A percentile compares a stretch with the other conserved stretches of the same genome.
Evolutionary conservation across 2,797 vertebrate species (phyloP).

Genomic region (Chelon auratus): DNA sequence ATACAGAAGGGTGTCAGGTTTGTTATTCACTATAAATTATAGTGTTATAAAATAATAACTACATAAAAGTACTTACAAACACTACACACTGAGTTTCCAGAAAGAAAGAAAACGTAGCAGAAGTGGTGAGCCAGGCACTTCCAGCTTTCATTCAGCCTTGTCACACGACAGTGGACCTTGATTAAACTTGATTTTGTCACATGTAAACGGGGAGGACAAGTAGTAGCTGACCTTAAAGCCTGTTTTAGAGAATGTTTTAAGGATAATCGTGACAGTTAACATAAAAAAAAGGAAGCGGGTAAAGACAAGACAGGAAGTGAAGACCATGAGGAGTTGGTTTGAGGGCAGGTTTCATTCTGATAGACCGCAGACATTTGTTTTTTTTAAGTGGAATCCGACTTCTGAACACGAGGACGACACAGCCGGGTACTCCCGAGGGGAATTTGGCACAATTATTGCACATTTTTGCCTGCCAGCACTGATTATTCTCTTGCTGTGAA

Average conservation of each 20-base stretch:
- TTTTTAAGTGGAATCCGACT: slow-evolving; percentile 2
- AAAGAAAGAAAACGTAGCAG: not conserved
- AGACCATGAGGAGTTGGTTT: not conserved
- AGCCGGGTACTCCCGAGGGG: not conserved
- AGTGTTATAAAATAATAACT: too few species aligned
- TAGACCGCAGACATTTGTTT: not conserved
- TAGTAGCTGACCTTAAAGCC: too few species aligned
- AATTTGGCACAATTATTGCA: not conserved
- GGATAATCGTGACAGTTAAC: not conserved
- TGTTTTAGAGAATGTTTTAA: too few species aligned
- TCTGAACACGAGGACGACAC: not conserved
- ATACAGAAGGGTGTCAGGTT: slow-evolving; percentile 17
- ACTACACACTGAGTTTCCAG: not conserved
- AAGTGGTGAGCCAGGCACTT: not conserved
- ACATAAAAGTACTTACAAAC: not conserved
- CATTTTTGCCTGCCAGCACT: not conserved
- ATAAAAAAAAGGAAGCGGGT: not conserved
- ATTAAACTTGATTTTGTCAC: too few species aligned
- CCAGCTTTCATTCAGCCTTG: not conserved
- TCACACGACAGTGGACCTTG: too few species aligned
- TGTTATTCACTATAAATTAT: not conserved
- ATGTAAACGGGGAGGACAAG: too few species aligned
- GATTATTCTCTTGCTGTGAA: not conserved
- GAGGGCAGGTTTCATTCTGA: too few species aligned
- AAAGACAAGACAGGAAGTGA: slow-evolving; percentile 1